Evolutionary conservation across 1,140 invertebrate genomes (phyloP).

Genomic region (Diabrotica virgifera): DNA sequence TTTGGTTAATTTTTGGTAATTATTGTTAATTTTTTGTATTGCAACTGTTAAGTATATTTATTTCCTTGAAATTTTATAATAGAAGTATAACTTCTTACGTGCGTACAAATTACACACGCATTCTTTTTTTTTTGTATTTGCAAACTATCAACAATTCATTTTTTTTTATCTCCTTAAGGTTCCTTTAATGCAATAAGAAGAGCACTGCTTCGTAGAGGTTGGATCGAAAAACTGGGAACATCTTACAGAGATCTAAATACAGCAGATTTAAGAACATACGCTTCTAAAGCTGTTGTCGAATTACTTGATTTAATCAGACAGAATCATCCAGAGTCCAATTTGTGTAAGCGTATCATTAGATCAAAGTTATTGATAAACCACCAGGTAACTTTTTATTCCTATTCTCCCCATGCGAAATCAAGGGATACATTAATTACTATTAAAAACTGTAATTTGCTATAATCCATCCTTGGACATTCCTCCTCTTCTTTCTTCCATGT

Average conservation of each 20-base stretch:
- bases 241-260: constrained; percentile 22
- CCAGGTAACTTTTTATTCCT: constrained; percentile 40
- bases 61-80: no score
- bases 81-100: no score
- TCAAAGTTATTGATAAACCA: constrained; percentile 59
- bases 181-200: constrained; percentile 45
- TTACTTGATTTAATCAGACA: constrained; percentile 31
- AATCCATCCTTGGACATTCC: no score
- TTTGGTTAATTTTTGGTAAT: no score
- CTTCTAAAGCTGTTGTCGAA: constrained; percentile 21
- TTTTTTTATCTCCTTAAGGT: neutral
- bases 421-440: no score
- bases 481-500: no score
- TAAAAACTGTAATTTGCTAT: no score
- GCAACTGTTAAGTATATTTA: no score
- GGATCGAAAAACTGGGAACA: constrained; percentile 57
- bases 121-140: no score
- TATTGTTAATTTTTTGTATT: no score
- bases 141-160: neutral
- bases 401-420: no score
- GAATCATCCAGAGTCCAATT: constrained; percentile 30
- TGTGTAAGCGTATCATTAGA: constrained; percentile 40
- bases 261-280: constrained; percentile 22
- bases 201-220: constrained; percentile 56
- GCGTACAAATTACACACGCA: no score